Evolutionary conservation across 2,113 vertebrate species (phyloP).

Genomic region (Mobula birostris): DNA sequence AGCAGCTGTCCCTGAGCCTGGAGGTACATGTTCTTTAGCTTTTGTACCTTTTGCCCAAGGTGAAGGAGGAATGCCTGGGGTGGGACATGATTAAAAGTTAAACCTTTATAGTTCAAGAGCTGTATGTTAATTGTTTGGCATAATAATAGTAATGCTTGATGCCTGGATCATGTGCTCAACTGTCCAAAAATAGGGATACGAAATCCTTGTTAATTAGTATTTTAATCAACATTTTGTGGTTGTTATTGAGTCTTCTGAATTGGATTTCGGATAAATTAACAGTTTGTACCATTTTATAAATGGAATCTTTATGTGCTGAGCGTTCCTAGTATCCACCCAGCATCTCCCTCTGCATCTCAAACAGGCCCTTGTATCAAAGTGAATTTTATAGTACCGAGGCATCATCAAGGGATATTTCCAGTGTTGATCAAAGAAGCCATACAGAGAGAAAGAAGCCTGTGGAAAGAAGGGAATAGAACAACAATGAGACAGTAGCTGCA

Average conservation of each 20-base stretch:
- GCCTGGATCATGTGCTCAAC: not conserved
- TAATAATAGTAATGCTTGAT: not conserved
- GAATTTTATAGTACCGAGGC: not conserved
- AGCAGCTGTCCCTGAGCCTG: no score
- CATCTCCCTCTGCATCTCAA: not conserved
- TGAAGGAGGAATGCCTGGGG: no score
- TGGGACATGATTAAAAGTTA: no score
- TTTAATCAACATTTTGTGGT: not conserved
- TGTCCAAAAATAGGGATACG: not conserved
- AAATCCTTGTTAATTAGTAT: not conserved
- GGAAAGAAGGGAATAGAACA: not conserved
- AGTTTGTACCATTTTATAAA: no score
- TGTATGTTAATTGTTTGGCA: no score
- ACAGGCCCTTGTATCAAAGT: not conserved
- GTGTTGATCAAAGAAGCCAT: not conserved
- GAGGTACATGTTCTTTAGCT: no score
- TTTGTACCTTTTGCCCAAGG: no score
- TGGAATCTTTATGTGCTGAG: not conserved
- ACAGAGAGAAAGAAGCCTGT: not conserved
- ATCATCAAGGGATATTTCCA: conserved; percentile 1
- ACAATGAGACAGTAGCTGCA: not conserved
- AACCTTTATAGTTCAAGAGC: no score
- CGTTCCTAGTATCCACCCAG: not conserved
- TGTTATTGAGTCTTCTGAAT: not conserved
- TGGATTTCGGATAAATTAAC: not conserved